Evolutionary conservation across 2,797 vertebrate species (phyloP).

Genomic region (Holocentrus rufus): DNA sequence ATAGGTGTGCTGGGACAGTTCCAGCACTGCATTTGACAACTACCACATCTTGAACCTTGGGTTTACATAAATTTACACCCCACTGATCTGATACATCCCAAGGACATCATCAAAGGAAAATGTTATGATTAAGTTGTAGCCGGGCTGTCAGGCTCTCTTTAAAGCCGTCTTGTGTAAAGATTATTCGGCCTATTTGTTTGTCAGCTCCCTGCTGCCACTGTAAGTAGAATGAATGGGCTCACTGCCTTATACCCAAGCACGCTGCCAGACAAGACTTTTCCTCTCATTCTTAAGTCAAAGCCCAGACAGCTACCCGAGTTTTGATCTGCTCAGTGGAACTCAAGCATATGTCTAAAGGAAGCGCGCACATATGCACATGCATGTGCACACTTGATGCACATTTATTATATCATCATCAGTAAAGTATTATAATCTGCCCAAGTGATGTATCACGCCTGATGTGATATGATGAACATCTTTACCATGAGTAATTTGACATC

Average conservation of each 20-base stretch:
- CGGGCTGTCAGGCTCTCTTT: neutral
- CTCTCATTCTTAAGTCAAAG: constrained; percentile 38
- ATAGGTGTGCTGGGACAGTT: neutral
- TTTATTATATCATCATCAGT: neutral
- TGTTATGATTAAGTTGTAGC: neutral
- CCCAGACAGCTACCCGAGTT: constrained; percentile 27
- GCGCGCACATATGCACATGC: neutral
- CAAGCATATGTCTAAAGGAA: too few relatives aligned
- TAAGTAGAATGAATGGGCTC: constrained; percentile 45
- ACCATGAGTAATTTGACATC: constrained; percentile 21
- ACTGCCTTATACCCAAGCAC: constrained; percentile 23
- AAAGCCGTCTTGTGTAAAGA: constrained; percentile 6
- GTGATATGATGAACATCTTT: constrained; percentile 23
- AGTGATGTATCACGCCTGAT: constrained; percentile 18
- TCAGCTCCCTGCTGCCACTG: constrained; percentile 17
- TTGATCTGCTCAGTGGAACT: constrained; percentile 1
- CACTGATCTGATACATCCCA: neutral
- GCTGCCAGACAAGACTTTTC: constrained; percentile 32
- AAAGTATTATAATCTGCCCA: constrained; percentile 21
- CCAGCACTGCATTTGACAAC: constrained; percentile 16
- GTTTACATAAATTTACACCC: constrained; percentile 1
- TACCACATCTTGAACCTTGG: constrained; percentile 3
- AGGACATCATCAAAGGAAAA: neutral
- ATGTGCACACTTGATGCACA: neutral
- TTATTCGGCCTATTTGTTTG: constrained; percentile 20